A percentile compares a stretch with the other conserved stretches of the same genome.
Evolutionary conservation across 1,140 invertebrate genomes (phyloP).

Genomic region (Ylistrum balloti): DNA sequence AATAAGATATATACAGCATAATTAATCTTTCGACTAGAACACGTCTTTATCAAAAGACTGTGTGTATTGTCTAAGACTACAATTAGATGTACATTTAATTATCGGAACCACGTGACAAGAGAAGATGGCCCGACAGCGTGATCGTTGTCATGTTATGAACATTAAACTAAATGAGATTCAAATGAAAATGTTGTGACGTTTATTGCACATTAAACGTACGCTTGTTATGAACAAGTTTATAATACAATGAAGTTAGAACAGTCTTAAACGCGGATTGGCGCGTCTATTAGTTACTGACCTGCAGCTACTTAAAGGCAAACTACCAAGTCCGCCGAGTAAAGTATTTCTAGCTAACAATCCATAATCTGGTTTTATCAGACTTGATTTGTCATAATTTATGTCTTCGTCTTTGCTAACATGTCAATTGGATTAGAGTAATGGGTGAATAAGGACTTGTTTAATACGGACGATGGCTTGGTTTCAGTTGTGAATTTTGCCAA

Average conservation of each 20-base stretch:
- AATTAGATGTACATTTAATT: conserved; percentile 10
- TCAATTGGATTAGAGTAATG: too few species aligned
- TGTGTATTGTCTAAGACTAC: conserved; percentile 17
- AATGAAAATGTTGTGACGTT: neutral
- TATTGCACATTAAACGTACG: neutral
- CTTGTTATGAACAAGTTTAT: neutral
- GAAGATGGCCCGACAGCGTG: neutral
- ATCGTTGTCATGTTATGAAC: neutral
- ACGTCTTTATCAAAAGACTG: neutral
- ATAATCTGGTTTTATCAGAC: too few species aligned
- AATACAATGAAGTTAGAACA: neutral
- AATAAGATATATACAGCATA: neutral
- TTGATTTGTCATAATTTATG: neutral
- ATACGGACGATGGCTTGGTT: too few species aligned
- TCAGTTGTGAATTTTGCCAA: neutral
- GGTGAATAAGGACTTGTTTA: too few species aligned
- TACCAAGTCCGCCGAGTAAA: neutral
- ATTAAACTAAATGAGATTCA: neutral
- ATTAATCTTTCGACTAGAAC: neutral
- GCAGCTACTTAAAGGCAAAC: neutral
- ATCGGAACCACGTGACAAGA: neutral
- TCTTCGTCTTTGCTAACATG: neutral
- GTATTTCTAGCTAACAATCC: too few species aligned
- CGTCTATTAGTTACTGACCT: neutral
- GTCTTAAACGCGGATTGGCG: too few species aligned